Base-by-base conservation (phyloP, 2,888 invertebrate genomes). In the Alcis repandata region DNA sequence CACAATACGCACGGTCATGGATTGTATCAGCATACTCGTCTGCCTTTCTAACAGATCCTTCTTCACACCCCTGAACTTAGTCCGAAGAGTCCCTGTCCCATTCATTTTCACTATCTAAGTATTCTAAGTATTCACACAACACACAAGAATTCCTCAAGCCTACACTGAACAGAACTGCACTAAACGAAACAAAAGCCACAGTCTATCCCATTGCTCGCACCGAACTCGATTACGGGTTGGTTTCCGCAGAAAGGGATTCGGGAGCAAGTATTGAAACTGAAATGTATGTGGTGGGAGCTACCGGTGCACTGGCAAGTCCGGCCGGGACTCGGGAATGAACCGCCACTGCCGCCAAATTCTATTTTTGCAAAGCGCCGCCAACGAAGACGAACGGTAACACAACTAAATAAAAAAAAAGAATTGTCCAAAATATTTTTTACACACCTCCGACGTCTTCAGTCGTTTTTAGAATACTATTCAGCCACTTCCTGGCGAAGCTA, bases 51-150 rank as follows among this genome's bases (percentile, higher is more conserved):
- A 84, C 79, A 96, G 94, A 79, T 96, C 96, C 86, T 96, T 97
- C 83, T 96, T 96, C 65, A 97, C 93, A 41, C 97, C 97, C 78
- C 97, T 95, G 86, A 97, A 97, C 82, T 94, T 95, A 84, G 95
- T 95, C 80, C 95, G 94, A 66, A 94, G 91, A 56, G 95, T 93
- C 53, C 94, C 94, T 68, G 88, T 94, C 17, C 94, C 95, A 83
- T 94, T 94, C 93, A 91, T 92, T 74, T 75, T 89, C 63, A 77
- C 67, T 70, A n/a, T n/a, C n/a, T n/a, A n/a, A n/a, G n/a, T n/a
- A n/a, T n/a, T n/a, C n/a, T n/a, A 63, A 63, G 63, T 71, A 72
- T 69, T 73, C 66, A 74, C 72, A 76, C 76, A 75, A 74, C 80
- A 80, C 76, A 69, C 33, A n/a, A 53, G 19, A 19, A 41, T 9